phyloP scores from a whole-genome alignment of 92 coral and sea anemone genomes.

The Porites rus region DNA sequence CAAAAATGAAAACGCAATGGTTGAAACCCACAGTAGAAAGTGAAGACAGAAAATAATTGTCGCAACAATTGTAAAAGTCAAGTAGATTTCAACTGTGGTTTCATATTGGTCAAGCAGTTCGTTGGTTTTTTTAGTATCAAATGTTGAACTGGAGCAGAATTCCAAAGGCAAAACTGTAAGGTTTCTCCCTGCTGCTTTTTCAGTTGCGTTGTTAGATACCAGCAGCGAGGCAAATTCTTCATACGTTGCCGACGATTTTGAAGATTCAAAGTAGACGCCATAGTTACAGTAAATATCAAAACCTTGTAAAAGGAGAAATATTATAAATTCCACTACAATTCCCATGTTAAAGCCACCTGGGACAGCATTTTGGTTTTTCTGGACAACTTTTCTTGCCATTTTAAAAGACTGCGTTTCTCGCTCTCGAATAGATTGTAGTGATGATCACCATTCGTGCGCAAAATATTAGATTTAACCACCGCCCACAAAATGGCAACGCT shows the following conservation, averaged over 20 bases:
- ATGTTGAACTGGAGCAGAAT: constrained; percentile 78
- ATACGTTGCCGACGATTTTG: constrained; percentile 51
- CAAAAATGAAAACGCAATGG: constrained; percentile 72
- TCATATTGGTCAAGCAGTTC: constrained; percentile 61
- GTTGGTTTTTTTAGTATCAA: constrained; percentile 67
- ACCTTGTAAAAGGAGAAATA: constrained; percentile 90
- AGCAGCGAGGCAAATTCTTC: constrained; percentile 48
- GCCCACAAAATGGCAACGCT: constrained; percentile 29
- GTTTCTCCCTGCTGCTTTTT: constrained; percentile 27
- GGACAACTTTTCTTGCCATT: constrained; percentile 76
- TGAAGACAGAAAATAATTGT: constrained; percentile 81
- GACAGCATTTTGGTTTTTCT: constrained; percentile 67
- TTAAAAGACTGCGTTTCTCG: not conserved
- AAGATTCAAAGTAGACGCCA: constrained; percentile 77
- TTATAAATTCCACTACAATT: constrained; percentile 79
- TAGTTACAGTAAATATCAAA: constrained; percentile 79
- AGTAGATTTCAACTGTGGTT: constrained; percentile 69
- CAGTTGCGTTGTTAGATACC: constrained; percentile 45
- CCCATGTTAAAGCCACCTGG: constrained; percentile 91
- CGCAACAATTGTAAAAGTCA: constrained; percentile 74
- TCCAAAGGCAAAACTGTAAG: constrained; percentile 63
- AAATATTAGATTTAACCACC: constrained; percentile 16
- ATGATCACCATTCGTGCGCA: not conserved
- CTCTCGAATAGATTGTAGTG: not conserved
- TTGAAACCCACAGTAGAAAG: constrained; percentile 82